Evolutionary conservation across 2,797 vertebrate species (phyloP).

Genomic region (Morus bassanus): DNA sequence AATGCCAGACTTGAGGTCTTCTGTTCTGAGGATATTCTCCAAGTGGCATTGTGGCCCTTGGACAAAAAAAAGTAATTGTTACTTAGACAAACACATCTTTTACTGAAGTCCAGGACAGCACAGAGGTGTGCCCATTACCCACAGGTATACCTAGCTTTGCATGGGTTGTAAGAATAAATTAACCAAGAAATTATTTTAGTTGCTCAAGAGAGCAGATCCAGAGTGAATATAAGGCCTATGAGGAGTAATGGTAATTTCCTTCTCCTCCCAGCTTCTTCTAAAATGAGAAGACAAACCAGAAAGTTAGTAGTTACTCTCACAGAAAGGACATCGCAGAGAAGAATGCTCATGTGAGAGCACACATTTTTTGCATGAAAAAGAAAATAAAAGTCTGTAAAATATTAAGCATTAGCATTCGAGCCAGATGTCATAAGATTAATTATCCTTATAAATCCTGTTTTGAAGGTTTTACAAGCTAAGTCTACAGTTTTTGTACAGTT

Average conservation of each 20-base stretch:
- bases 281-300: not conserved
- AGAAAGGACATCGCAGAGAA: not conserved
- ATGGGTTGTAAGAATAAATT: not conserved
- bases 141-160: not conserved
- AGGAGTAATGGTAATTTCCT: not conserved
- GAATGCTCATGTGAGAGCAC: not conserved
- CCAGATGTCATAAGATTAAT: not conserved
- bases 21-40: not conserved
- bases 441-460: not conserved
- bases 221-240: not conserved
- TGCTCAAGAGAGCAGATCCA: not conserved
- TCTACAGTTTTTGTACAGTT: not conserved
- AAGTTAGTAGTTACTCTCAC: not conserved
- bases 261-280: not conserved
- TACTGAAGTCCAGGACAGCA: not conserved
- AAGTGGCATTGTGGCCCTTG: not conserved
- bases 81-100: not conserved
- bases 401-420: not conserved
- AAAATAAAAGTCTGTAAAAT: slow-evolving; percentile 1
- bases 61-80: not conserved
- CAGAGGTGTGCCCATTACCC: not conserved
- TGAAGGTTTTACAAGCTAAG: not conserved
- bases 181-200: not conserved
- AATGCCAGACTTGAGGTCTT: not conserved
- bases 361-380: not conserved